Base-by-base conservation (phyloP, 2,888 invertebrate species). In the Cerastoderma edule region DNA sequence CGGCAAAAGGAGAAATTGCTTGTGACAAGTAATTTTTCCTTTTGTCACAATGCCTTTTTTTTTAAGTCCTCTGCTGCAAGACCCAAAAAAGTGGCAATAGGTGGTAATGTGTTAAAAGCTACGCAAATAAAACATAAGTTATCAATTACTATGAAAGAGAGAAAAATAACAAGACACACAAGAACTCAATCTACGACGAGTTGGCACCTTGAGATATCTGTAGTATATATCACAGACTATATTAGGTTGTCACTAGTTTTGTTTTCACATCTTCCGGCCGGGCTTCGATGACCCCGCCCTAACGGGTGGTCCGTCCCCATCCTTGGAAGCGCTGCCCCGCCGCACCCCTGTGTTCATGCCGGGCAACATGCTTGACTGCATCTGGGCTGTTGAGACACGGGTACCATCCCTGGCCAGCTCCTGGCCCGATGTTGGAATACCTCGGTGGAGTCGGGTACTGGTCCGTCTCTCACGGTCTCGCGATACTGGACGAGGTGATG, bases 401-500 rank as follows among this genome's bases (percentile, higher is more conserved):
- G 88, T 85, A 32, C 81, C 85, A 64, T 89, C 89, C 6, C 89
- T 81, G 71, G 82, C 83, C 67, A 87, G 68, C 54, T 90, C 90
- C 27, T 88, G 78, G 27, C 81, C 86, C 16, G 89, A 89, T 16
- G 89, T 86, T 13, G 92, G 90, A 44, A 90, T 89, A 33, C 92
- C 92, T 27, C 91, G 84, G 75, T 92, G 92, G 16, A 92, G 85
- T 22, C 91, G 83, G 28, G 89, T 90, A 83, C 91, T 91, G 27
- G 89, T 90, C 35, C 91, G 82, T 44, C 90, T 71, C 76, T 92
- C 92, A 39, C 91, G 81, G 63, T 92, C 92, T 74, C 92, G 75
- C 0, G 92, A 91, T 66, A 91, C 87, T 13, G 91, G 91, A 27
- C 91, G 75, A 16, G 91, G 91, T 28, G 91, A 91, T 27, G 90